Percentiles rank a stretch among this genome's conserved stretches.
These are phyloP conservation scores for Xestia ashworthii DNA, from an alignment of 2,888 invertebrate genomes.

Conservation along the genomic window DNA sequence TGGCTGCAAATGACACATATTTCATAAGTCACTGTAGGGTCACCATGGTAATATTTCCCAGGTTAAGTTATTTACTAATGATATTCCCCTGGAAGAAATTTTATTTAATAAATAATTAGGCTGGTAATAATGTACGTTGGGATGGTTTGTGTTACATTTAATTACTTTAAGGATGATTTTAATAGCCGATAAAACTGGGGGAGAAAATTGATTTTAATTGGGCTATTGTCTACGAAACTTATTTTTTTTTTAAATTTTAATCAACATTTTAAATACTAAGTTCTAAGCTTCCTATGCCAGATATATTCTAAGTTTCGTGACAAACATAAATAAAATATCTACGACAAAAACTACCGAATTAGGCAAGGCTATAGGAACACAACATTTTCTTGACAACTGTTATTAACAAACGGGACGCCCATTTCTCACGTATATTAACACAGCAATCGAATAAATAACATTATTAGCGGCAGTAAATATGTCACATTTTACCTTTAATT, in stretches of 20 bases:
- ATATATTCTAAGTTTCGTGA: neutral
- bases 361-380: neutral
- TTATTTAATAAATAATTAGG: neutral
- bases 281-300: neutral
- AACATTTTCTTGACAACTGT: neutral
- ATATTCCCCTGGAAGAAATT: neutral
- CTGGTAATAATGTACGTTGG: neutral
- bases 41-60: neutral
- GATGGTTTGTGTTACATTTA: neutral
- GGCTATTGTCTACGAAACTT: neutral
- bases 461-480: slow-evolving; percentile 44
- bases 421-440: slow-evolving; percentile 31
- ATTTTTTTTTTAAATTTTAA: neutral
- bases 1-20: slow-evolving; percentile 29
- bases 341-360: neutral
- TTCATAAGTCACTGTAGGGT: slow-evolving; percentile 18
- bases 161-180: neutral
- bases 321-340: slow-evolving; percentile 16
- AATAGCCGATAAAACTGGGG: neutral
- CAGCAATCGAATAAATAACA: slow-evolving; percentile 45
- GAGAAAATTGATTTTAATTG: neutral
- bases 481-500: slow-evolving; percentile 47
- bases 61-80: neutral
- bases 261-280: neutral
- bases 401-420: slow-evolving; percentile 15